Evolutionary conservation across 2,797 vertebrate genomes (phyloP).

Genomic region (Phataginus tricuspis): DNA sequence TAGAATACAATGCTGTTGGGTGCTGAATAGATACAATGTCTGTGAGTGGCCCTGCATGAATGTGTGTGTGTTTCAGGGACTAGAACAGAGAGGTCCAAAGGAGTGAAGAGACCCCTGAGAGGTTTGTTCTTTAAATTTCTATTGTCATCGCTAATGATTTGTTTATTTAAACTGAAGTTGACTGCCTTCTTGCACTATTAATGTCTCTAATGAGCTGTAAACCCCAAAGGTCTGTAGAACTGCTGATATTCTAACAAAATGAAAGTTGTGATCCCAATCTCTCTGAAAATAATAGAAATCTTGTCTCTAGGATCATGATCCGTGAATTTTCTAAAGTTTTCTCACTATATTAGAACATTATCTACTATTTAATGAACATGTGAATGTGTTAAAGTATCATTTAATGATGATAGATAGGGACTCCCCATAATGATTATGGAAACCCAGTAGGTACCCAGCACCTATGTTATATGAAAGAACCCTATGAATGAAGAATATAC

Average conservation of each 20-base stretch:
- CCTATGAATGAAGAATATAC: not conserved
- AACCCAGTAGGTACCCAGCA: not conserved
- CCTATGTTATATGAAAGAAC: not conserved
- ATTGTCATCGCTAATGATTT: not conserved
- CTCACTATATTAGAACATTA: not conserved
- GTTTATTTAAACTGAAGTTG: constrained; percentile 3
- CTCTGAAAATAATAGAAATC: constrained; percentile 48
- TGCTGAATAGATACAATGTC: not conserved
- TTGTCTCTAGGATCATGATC: not conserved
- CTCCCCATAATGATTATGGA: not conserved
- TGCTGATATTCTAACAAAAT: constrained; percentile 32
- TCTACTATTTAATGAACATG: not conserved
- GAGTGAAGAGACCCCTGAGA: not conserved
- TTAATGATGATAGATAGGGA: not conserved
- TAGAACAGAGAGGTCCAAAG: not conserved
- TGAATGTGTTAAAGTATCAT: not conserved
- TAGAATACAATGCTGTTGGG: not conserved
- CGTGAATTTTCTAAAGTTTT: constrained; percentile 18
- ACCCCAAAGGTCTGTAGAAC: not conserved
- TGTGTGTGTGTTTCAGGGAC: not conserved
- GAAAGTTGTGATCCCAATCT: not conserved
- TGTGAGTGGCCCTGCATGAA: not conserved
- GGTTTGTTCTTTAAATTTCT: not conserved
- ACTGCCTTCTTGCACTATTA: not conserved
- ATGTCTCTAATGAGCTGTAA: constrained; percentile 1